These are phyloP conservation scores for Ophthalmolycus amberensis DNA, from an alignment of 2,113 vertebrate genomes.

Conservation along the genomic window DNA sequence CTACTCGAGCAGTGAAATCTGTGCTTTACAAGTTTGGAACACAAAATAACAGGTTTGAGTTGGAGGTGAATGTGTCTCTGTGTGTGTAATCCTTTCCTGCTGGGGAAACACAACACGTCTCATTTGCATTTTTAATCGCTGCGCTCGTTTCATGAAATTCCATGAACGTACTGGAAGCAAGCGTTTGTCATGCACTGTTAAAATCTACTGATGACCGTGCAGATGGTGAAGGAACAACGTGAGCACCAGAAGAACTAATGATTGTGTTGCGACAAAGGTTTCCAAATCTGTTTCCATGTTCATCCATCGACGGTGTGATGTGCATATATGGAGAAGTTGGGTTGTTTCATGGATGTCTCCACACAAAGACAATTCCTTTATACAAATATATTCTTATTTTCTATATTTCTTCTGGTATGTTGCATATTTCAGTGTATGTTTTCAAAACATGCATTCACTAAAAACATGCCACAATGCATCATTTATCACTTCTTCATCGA, in stretches of 20 bases:
- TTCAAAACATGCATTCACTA: background rate
- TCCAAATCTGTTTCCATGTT: background rate
- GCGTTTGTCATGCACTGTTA: slow-evolving; percentile 32
- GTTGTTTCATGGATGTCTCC: too few species aligned
- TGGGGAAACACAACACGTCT: slow-evolving; percentile 16
- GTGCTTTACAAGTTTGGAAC: background rate
- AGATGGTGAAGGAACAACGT: slow-evolving; percentile 8
- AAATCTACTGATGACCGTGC: slow-evolving; percentile 28
- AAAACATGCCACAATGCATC: background rate
- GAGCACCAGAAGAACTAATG: background rate
- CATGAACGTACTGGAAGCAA: slow-evolving; percentile 23
- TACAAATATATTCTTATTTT: background rate
- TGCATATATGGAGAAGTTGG: background rate
- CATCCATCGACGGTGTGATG: background rate
- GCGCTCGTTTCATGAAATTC: slow-evolving; percentile 39
- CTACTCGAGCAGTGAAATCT: background rate
- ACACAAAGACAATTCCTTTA: background rate
- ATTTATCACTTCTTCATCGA: background rate
- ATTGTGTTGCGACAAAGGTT: background rate
- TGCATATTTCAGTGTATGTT: background rate
- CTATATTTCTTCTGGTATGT: background rate
- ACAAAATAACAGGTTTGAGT: background rate
- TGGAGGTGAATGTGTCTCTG: background rate
- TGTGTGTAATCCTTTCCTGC: slow-evolving; percentile 29
- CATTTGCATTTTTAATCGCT: slow-evolving; percentile 44